These are phyloP conservation scores for Netta rufina DNA, from an alignment of 2,797 vertebrate species.

Conservation along the genomic window DNA sequence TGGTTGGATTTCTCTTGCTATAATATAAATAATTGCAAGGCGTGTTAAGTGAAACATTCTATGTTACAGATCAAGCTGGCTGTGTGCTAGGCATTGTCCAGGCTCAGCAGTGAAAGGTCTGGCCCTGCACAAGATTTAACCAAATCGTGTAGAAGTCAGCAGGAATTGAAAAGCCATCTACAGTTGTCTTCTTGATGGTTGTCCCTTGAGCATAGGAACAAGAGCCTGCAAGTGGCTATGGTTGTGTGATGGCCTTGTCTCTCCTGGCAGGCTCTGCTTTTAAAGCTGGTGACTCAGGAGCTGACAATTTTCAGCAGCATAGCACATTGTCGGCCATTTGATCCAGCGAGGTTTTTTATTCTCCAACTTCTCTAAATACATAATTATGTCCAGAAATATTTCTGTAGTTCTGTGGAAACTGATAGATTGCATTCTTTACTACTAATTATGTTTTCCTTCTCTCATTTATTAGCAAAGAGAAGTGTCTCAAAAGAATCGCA, in stretches of 20 bases:
- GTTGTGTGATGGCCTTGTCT: neutral
- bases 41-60: neutral
- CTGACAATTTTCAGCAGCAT: neutral
- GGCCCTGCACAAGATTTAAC: neutral
- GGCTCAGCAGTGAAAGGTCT: neutral
- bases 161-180: neutral
- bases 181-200: neutral
- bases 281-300: neutral
- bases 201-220: neutral
- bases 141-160: neutral
- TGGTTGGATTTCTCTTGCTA: neutral
- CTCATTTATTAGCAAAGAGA: neutral
- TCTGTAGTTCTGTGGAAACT: neutral
- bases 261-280: neutral
- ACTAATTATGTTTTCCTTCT: neutral
- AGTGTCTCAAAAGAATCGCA: neutral
- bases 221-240: neutral
- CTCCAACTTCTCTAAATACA: neutral
- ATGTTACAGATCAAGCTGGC: neutral
- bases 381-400: neutral
- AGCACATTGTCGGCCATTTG: rapidly evolving
- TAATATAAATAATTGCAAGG: neutral
- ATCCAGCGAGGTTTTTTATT: neutral
- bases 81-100: neutral
- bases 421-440: neutral